These are phyloP conservation scores for Alosa sapidissima DNA, from an alignment of 2,797 vertebrate genomes.

Conservation along the genomic window DNA sequence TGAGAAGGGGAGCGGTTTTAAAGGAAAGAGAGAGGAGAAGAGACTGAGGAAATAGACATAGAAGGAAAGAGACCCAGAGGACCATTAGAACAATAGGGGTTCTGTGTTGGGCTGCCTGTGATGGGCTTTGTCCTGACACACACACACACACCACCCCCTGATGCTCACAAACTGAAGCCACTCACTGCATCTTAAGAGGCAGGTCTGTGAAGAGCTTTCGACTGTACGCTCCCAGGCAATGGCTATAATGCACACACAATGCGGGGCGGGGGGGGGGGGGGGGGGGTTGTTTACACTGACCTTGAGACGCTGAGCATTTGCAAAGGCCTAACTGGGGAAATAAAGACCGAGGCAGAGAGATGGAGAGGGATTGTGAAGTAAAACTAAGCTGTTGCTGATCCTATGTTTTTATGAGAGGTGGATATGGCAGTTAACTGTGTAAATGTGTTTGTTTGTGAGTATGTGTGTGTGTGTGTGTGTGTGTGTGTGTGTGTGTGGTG, in stretches of 20 bases:
- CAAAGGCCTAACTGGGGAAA: constrained; percentile 25
- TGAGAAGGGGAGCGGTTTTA: not conserved
- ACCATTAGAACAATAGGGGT: constrained; percentile 12
- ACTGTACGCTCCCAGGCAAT: not conserved
- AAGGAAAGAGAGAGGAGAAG: not conserved
- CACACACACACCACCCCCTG: not conserved
- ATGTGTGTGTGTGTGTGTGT: not conserved
- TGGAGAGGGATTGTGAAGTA: not conserved
- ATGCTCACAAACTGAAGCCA: not conserved
- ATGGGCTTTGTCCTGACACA: constrained; percentile 3
- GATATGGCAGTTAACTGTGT: not conserved
- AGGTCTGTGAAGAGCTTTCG: not conserved
- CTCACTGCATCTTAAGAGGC: not conserved
- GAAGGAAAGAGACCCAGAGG: not conserved
- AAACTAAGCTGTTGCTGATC: constrained; percentile 7
- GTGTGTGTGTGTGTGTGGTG: not conserved
- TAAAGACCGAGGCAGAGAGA: not conserved
- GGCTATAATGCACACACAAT: constrained; percentile 30
- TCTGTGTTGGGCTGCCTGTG: not conserved
- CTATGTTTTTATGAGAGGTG: not conserved
- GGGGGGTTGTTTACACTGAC: constrained; percentile 34
- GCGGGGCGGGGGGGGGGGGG: not conserved
- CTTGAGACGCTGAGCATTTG: constrained; percentile 27
- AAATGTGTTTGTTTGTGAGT: not conserved
- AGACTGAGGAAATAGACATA: not conserved